Conservation (phyloP, 1,140 invertebrate genomes). For the Triops cancriformis region DNA sequence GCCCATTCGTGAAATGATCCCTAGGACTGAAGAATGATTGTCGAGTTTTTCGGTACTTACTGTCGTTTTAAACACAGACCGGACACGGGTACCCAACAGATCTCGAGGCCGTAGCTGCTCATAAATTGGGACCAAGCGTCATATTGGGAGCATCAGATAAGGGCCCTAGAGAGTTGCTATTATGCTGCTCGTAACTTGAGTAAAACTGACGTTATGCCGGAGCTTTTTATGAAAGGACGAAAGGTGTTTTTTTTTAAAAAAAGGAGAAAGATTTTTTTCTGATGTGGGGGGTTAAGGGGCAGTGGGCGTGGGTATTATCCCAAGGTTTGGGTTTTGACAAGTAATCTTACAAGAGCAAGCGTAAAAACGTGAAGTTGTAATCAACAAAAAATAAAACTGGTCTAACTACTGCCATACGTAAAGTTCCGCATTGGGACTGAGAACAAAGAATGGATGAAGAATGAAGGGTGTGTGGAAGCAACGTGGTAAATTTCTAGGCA, state of each 20-base stretch:
- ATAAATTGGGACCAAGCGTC: slow-evolving; percentile 6
- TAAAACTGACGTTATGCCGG: background rate
- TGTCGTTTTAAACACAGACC: background rate
- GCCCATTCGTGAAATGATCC: too few relatives aligned
- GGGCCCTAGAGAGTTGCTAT: background rate
- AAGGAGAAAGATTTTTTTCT: background rate
- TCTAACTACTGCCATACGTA: too few relatives aligned
- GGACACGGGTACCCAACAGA: background rate
- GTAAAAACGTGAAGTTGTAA: too few relatives aligned
- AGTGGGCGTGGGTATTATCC: too few relatives aligned
- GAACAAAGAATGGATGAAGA: too few relatives aligned
- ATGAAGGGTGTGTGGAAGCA: too few relatives aligned
- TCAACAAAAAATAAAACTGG: too few relatives aligned
- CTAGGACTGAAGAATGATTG: background rate
- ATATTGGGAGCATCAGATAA: slow-evolving; percentile 14
- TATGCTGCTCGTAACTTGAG: background rate
- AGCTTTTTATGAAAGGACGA: background rate
- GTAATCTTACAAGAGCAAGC: too few relatives aligned
- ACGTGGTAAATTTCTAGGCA: too few relatives aligned
- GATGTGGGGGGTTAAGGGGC: too few relatives aligned
- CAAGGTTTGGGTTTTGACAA: too few relatives aligned
- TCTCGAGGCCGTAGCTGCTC: background rate
- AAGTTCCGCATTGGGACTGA: too few relatives aligned
- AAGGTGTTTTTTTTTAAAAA: background rate
- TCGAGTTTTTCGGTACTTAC: background rate